Conservation (phyloP, 2,113 vertebrate species). For the Mesitornis unicolor region DNA sequence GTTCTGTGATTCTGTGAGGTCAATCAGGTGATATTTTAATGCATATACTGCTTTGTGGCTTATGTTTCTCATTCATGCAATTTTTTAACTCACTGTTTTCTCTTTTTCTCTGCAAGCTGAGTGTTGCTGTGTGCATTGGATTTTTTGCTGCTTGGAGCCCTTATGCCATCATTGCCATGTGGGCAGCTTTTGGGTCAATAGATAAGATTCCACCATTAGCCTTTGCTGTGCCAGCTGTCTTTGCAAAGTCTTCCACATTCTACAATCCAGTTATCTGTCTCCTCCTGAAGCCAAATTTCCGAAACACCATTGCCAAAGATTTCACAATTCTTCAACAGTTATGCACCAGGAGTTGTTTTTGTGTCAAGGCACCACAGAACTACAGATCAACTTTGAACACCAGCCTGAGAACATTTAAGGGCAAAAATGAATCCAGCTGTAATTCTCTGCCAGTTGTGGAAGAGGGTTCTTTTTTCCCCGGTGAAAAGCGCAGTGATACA, state of each 20-base stretch:
- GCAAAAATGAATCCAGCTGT: neutral
- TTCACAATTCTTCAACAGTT: constrained; percentile 36
- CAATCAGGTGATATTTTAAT: neutral
- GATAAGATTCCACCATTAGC: constrained; percentile 74
- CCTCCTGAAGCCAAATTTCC: constrained; percentile 71
- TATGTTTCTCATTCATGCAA: neutral
- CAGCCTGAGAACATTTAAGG: neutral
- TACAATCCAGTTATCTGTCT: constrained; percentile 77
- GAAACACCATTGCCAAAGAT: constrained; percentile 60
- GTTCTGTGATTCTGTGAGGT: too few species aligned
- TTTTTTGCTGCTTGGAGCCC: constrained; percentile 80
- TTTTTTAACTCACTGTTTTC: neutral
- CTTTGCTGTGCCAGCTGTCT: constrained; percentile 78
- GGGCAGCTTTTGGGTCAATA: constrained; percentile 76
- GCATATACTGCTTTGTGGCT: neutral
- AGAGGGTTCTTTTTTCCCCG: neutral
- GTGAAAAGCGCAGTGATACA: neutral
- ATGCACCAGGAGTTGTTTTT: constrained; percentile 45
- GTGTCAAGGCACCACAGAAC: neutral
- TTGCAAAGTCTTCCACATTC: constrained; percentile 80
- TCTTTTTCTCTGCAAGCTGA: constrained; percentile 59
- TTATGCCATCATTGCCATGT: constrained; percentile 78
- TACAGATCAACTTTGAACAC: constrained; percentile 4
- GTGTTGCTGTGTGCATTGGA: constrained; percentile 74
- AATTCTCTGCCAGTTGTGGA: neutral